Evolutionary conservation across 2,797 vertebrate genomes (phyloP).

Genomic region (Poeciliopsis gracilis): DNA sequence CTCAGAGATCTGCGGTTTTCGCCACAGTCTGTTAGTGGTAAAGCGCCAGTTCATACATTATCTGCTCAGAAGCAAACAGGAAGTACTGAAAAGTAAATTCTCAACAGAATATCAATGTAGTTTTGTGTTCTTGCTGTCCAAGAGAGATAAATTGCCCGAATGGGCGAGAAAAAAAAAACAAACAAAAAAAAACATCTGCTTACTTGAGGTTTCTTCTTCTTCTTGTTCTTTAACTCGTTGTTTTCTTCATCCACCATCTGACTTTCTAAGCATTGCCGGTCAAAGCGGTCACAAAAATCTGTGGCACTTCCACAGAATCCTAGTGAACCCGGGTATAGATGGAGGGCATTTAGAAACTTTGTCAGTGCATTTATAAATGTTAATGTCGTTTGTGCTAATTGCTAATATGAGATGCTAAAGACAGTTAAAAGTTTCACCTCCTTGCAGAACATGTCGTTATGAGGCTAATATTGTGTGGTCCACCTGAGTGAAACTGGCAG

Average conservation of each 20-base stretch:
- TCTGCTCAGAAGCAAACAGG: not conserved
- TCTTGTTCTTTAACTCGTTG: not conserved
- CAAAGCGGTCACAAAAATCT: not conserved
- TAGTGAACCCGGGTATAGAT: not conserved
- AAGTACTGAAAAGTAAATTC: not conserved
- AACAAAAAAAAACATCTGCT: not conserved
- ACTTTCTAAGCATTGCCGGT: not conserved
- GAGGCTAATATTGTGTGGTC: not conserved
- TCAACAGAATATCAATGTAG: not conserved
- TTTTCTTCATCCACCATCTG: not conserved
- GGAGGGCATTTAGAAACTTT: not conserved
- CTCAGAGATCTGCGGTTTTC: not conserved
- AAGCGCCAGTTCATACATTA: not conserved
- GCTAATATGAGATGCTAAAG: not conserved
- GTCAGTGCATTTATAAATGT: not conserved
- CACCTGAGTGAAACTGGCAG: too few relatives aligned
- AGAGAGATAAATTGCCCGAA: not conserved
- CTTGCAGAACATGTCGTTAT: not conserved
- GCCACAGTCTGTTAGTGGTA: not conserved
- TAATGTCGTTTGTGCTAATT: not conserved
- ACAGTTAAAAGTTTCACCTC: not conserved
- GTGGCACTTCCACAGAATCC: not conserved
- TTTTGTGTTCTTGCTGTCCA: not conserved
- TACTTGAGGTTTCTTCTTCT: not conserved
- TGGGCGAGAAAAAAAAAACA: not conserved